These are phyloP conservation scores for Ceratotherium simum DNA, from an alignment of 2,113 vertebrate species.

Conservation along the genomic window DNA sequence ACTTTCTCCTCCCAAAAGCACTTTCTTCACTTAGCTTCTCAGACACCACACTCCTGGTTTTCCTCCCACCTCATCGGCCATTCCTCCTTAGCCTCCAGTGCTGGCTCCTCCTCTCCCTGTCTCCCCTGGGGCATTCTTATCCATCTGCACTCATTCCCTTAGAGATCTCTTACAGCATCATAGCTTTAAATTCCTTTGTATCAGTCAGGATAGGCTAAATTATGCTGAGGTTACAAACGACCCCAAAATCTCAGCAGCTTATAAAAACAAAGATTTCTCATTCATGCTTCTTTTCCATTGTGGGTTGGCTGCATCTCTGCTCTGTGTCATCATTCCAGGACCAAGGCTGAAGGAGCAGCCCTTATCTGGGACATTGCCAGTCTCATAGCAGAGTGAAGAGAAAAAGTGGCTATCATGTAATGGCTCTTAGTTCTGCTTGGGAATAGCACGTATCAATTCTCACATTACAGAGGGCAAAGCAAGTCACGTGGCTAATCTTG, in stretches of 20 bases:
- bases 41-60: neutral
- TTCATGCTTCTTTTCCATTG: slow-evolving; percentile 22
- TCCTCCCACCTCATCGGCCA: neutral
- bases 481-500: neutral
- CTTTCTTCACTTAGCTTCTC: slow-evolving; percentile 45
- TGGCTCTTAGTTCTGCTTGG: slow-evolving; percentile 10
- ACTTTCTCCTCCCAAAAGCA: slow-evolving; percentile 1
- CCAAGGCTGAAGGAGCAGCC: neutral
- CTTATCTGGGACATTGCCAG: slow-evolving; percentile 18
- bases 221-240: slow-evolving; percentile 5
- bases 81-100: neutral
- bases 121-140: neutral
- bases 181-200: slow-evolving; percentile 42
- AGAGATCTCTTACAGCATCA: neutral
- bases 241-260: neutral
- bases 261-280: slow-evolving; percentile 31
- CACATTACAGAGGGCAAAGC: neutral
- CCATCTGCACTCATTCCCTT: neutral
- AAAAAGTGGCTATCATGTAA: neutral
- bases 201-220: neutral
- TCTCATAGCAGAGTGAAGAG: slow-evolving; percentile 13
- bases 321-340: slow-evolving; percentile 35
- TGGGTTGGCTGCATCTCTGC: slow-evolving; percentile 49
- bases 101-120: neutral
- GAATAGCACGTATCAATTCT: neutral